A percentile compares a stretch with the other conserved stretches of the same genome.
Evolutionary conservation across 2,888 invertebrate species (phyloP).

Genomic region (Acrocyrtus sp.): DNA sequence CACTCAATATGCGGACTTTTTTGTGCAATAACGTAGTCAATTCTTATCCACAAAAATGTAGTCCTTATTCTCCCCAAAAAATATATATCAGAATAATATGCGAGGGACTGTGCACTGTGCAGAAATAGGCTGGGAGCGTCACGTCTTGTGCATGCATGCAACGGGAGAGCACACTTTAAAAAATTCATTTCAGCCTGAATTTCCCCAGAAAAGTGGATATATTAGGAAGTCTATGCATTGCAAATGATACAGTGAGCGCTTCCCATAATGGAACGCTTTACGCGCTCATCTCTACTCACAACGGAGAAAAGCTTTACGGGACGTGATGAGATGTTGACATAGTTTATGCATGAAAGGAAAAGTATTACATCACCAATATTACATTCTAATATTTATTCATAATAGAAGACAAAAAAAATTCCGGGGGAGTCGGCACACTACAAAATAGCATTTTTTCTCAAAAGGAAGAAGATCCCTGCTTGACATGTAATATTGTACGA

Average conservation of each 20-base stretch:
- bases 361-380: slow-evolving; percentile 31
- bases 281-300: neutral
- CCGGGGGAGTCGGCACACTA: no score
- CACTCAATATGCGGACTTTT: no score
- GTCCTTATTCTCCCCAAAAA: slow-evolving; percentile 3
- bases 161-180: neutral
- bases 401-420: slow-evolving; percentile 41
- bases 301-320: neutral
- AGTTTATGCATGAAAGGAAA: neutral
- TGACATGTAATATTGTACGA: no score
- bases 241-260: slow-evolving; percentile 30
- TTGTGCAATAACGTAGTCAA: no score
- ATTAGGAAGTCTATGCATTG: slow-evolving; percentile 38
- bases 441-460: no score
- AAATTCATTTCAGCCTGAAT: neutral
- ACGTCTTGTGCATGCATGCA: slow-evolving; percentile 6
- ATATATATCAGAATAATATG: no score
- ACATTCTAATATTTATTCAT: slow-evolving; percentile 46
- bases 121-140: slow-evolving; percentile 3
- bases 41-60: slow-evolving; percentile 35
- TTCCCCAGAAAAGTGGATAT: no score
- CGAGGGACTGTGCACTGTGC: no score
- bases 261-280: neutral
- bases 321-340: neutral
- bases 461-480: neutral